A percentile compares a stretch with the other conserved stretches of the same genome.
Conservation (phyloP, 2,113 vertebrate genomes). For the Paramormyrops kingsleyae region DNA sequence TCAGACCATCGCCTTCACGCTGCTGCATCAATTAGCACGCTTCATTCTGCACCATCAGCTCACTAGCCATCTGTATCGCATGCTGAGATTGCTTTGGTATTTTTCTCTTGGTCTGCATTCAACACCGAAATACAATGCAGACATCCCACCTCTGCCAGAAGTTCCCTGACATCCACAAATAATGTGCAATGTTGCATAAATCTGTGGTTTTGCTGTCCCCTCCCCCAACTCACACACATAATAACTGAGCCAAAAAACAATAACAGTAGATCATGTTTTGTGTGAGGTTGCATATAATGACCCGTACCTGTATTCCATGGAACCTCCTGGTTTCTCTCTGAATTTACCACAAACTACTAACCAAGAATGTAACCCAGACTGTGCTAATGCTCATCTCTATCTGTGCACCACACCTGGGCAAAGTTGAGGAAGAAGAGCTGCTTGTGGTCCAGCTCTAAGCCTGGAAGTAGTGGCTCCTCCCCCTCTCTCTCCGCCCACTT, state of each 20-base stretch:
- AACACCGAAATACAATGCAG: background rate
- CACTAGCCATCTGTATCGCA: background rate
- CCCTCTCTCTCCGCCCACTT: constrained; percentile 81
- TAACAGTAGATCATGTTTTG: background rate
- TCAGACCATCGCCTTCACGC: no score
- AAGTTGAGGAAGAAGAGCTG: constrained; percentile 97
- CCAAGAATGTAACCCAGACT: background rate
- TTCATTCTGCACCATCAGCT: no score
- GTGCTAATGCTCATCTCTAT: background rate
- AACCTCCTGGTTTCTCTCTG: background rate
- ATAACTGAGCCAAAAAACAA: background rate
- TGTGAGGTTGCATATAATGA: background rate
- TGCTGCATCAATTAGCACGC: no score
- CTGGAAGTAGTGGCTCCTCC: constrained; percentile 75
- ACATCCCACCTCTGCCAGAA: background rate
- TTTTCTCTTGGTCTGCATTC: background rate
- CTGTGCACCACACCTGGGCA: constrained; percentile 73
- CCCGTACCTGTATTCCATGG: background rate
- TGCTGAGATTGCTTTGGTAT: background rate
- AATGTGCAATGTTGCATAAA: background rate
- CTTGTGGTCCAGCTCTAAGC: constrained; percentile 77
- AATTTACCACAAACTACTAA: background rate
- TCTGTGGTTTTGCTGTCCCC: background rate
- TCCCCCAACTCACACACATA: background rate
- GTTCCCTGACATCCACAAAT: background rate